These are phyloP conservation scores for Nymphicus hollandicus DNA, from an alignment of 2,113 vertebrate species.

Conservation along the genomic window DNA sequence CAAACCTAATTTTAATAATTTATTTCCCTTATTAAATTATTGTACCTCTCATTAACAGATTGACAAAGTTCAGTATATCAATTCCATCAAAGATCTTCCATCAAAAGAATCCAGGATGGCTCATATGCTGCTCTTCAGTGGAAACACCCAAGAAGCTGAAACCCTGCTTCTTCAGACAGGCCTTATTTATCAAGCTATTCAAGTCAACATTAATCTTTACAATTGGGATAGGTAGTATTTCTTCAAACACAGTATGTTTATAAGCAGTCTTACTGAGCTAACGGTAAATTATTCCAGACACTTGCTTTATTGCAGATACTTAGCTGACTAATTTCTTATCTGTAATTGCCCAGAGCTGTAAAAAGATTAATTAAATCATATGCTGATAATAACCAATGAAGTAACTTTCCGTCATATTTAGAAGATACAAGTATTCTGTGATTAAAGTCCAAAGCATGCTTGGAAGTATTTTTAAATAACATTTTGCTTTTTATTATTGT, in stretches of 20 bases:
- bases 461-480: background rate
- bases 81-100: slow-evolving; percentile 88
- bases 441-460: background rate
- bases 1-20: fast-evolving
- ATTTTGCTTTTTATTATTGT: background rate
- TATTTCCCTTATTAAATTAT: background rate
- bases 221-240: slow-evolving; percentile 91
- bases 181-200: slow-evolving; percentile 91
- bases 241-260: background rate
- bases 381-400: background rate
- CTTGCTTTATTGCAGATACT: background rate
- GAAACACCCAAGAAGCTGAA: slow-evolving; percentile 89
- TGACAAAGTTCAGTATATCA: slow-evolving; percentile 92
- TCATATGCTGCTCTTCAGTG: slow-evolving; percentile 89
- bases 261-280: background rate
- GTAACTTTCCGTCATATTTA: background rate
- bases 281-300: background rate
- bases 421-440: background rate
- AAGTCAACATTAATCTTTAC: slow-evolving; percentile 89
- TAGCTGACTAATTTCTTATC: background rate
- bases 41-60: slow-evolving; percentile 72
- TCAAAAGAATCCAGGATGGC: slow-evolving; percentile 91
- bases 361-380: background rate
- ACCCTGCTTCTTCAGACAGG: slow-evolving; percentile 86
- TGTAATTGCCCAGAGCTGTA: background rate